These are phyloP conservation scores for Phylloscopus trochiloides DNA, from an alignment of 2,113 vertebrate genomes.

Conservation along the genomic window DNA sequence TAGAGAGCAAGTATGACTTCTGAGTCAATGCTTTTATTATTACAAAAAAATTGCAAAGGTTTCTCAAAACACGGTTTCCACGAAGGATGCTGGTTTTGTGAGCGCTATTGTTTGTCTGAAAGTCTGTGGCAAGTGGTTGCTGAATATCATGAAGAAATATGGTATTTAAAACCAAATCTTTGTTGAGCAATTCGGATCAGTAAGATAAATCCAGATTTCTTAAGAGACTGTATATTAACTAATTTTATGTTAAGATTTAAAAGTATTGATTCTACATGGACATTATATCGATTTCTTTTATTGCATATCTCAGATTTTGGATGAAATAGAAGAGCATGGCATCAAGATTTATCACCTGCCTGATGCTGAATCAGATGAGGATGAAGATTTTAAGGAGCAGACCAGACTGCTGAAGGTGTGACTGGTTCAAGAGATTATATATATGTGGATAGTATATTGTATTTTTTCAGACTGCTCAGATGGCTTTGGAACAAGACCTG, in stretches of 20 bases:
- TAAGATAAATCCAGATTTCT: background rate
- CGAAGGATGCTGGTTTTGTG: background rate
- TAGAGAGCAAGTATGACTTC: background rate
- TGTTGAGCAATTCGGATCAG: background rate
- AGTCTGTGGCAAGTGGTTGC: background rate
- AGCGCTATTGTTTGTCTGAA: background rate
- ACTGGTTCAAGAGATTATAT: background rate
- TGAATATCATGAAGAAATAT: background rate
- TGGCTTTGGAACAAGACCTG: background rate
- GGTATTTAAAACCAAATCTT: background rate
- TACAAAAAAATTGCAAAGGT: background rate
- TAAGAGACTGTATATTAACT: background rate
- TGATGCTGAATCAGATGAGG: slow-evolving; percentile 96
- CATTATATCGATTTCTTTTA: background rate
- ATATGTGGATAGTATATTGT: background rate
- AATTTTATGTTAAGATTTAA: background rate
- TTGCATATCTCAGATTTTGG: slow-evolving; percentile 83
- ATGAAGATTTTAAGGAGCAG: slow-evolving; percentile 98
- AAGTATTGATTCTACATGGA: background rate
- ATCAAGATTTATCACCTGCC: slow-evolving; percentile 99
- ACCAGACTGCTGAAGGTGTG: slow-evolving; percentile 93
- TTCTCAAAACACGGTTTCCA: background rate
- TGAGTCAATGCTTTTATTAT: background rate
- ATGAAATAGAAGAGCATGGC: slow-evolving; percentile 96
- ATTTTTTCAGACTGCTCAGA: background rate